Base-by-base conservation (phyloP, 92 coral and sea anemone genomes). In the Pocillopora grandis region DNA sequence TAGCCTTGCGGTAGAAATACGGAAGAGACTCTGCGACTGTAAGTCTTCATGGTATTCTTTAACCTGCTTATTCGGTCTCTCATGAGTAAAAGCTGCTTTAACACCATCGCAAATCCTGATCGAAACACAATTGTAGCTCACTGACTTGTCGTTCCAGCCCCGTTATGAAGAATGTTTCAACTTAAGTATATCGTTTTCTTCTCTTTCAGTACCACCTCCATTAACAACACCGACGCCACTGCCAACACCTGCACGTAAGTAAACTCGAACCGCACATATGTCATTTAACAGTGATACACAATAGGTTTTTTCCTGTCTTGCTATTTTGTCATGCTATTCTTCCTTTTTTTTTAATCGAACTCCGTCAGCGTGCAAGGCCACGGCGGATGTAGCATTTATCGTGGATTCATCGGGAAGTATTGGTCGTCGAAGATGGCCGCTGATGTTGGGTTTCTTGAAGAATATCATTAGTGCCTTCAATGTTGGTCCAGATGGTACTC, bases 371-470 rank as follows among this genome's bases (percentile, higher is more conserved):
- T 93, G 97, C 49, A 81, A 55, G 1, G 89, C 87, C 9, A 78
- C 76, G 5, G 92, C 84, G 13, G 97, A 93, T 79, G 76, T 93
- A 5, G 97, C 90, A 5, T 88, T 93, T 67, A 71, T 93, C 5
- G 87, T 93, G 21, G 97, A 93, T 37, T 89, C 93, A 13, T 93
- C 97, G 5, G 97, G 97, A 36, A 90, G 94, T 61, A 93, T 93
- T 58, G 97, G 97, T 57, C 66, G 83, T 59, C 11, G 31, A 35
- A 86, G 87, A 80, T 93, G 93, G 87, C 81, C 78, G 19, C 56
- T 36, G 48, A 67, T 88, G 84, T 81, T 88, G 79, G n/a, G 49
- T 11, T 93, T 93, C 80, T 58, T 93, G 56, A 75, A 74, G 18
- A 62, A 86, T 0, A 35, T 90, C 5, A 76, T 79, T 5, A 76